phyloP scores from a whole-genome alignment of 2,113 vertebrate genomes.

The Camelus bactrianus region DNA sequence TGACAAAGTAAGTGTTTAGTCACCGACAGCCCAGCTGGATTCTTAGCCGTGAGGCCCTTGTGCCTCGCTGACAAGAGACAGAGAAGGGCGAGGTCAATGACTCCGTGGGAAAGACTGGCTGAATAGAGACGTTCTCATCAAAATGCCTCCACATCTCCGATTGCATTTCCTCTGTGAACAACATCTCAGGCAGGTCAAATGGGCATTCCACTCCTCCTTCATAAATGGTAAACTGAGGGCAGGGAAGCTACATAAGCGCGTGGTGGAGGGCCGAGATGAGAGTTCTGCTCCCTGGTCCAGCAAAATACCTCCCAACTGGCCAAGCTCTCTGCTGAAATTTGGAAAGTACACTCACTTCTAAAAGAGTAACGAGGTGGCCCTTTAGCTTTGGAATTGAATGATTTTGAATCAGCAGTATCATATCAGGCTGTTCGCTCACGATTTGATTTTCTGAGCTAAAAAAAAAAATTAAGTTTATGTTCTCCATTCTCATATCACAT shows the following conservation, averaged over 20 bases:
- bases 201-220: background rate
- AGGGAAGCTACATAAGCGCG: background rate
- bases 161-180: background rate
- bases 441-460: background rate
- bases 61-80: background rate
- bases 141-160: background rate
- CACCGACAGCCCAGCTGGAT: background rate
- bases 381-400: background rate
- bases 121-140: background rate
- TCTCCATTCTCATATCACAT: background rate
- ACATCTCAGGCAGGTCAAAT: background rate
- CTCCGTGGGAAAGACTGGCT: background rate
- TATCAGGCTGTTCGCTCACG: background rate
- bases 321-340: background rate
- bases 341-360: background rate
- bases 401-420: background rate
- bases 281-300: background rate
- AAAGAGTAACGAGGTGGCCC: background rate
- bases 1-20: background rate
- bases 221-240: background rate
- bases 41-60: background rate
- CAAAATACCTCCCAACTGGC: background rate
- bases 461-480: background rate
- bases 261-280: background rate
- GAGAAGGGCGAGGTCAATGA: background rate